Evolutionary conservation across 2,113 vertebrate species (phyloP).

Genomic region (Garra rufa): DNA sequence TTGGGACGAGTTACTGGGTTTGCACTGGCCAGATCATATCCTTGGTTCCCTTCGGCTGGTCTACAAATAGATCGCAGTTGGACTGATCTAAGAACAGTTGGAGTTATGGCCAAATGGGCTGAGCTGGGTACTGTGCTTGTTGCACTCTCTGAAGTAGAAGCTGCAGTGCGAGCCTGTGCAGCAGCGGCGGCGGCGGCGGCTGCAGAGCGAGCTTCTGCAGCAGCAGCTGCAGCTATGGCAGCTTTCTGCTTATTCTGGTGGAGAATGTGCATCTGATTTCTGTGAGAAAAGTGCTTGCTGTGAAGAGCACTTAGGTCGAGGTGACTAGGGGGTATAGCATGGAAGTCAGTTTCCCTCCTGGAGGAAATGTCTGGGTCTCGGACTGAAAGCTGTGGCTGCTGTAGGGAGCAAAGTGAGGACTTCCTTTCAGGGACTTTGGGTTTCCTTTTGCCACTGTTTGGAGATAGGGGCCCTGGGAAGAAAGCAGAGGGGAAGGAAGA

Average conservation of each 20-base stretch:
- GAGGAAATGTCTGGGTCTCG: conserved; percentile 76
- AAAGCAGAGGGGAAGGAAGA: conserved; percentile 95
- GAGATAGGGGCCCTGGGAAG: conserved; percentile 94
- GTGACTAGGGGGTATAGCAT: conserved; percentile 92
- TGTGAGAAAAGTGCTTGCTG: conserved; percentile 88
- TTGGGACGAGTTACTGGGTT: conserved; percentile 83
- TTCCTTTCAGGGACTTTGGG: conserved; percentile 99
- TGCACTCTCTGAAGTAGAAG: conserved; percentile 56
- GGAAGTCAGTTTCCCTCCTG: conserved; percentile 92
- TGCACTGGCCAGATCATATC: conserved; percentile 67
- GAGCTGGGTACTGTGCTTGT: conserved; percentile 75
- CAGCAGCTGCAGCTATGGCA: conserved; percentile 72
- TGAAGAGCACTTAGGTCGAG: conserved; percentile 98
- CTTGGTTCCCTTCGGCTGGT: conserved; percentile 76
- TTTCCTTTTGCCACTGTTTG: conserved; percentile 93
- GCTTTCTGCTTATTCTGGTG: conserved; percentile 88
- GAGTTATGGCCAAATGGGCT: conserved; percentile 81
- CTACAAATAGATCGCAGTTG: conserved; percentile 84
- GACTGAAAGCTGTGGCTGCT: conserved; percentile 75
- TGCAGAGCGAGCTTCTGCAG: conserved; percentile 55
- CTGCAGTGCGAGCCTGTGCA: conserved; percentile 29
- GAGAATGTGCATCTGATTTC: conserved; percentile 89
- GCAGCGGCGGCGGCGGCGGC: conserved; percentile 21
- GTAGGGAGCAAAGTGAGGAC: conserved; percentile 88
- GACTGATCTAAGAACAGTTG: conserved; percentile 85